These are phyloP conservation scores for Troides oblongomaculatus DNA, from an alignment of 2,888 invertebrate species.

Conservation along the genomic window DNA sequence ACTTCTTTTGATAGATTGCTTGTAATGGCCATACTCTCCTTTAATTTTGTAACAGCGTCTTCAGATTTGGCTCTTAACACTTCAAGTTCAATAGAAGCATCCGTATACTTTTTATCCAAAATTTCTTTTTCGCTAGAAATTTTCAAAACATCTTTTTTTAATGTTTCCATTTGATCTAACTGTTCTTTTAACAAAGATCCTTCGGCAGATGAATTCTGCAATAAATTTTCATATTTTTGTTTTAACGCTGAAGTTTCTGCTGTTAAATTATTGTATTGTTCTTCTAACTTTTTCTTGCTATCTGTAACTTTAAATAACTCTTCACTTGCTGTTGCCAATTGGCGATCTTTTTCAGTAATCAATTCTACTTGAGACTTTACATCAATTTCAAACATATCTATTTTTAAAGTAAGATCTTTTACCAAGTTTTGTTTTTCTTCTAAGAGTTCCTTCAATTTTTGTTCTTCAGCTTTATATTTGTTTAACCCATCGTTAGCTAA, in stretches of 20 bases:
- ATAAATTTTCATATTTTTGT: constrained; percentile 67
- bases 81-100: constrained; percentile 49
- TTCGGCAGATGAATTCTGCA: constrained; percentile 66
- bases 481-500: constrained; percentile 52
- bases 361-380: constrained; percentile 69
- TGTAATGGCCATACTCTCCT: constrained; percentile 47
- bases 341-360: constrained; percentile 71
- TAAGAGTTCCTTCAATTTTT: constrained; percentile 46
- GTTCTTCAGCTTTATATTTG: constrained; percentile 54
- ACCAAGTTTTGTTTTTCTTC: constrained; percentile 64
- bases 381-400: constrained; percentile 72
- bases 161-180: constrained; percentile 55
- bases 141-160: constrained; percentile 57
- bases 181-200: constrained; percentile 67
- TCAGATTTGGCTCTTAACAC: constrained; percentile 55
- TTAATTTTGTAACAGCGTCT: constrained; percentile 48
- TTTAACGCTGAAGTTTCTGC: constrained; percentile 60
- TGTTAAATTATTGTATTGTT: constrained; percentile 60
- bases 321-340: constrained; percentile 62
- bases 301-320: constrained; percentile 63
- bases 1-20: constrained; percentile 51
- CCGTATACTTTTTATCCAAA: constrained; percentile 55
- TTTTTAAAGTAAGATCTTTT: constrained; percentile 65
- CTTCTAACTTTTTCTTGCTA: constrained; percentile 71
- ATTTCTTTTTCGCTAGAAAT: constrained; percentile 59